Percentiles rank a stretch among this genome's conserved stretches.
Conservation (phyloP, 2,113 vertebrate genomes). For the Amia ocellicauda region DNA sequence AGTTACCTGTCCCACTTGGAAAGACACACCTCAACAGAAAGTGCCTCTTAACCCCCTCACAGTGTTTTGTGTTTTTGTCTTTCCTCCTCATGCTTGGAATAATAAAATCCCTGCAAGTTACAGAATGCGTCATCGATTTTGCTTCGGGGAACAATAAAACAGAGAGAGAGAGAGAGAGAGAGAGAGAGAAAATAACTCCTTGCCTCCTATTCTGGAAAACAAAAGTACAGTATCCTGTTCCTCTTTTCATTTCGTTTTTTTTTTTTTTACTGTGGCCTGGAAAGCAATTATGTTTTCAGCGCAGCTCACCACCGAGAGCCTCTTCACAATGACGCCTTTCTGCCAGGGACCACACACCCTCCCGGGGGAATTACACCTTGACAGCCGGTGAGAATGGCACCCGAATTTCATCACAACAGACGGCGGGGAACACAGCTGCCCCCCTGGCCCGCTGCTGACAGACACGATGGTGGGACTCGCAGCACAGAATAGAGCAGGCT, state of each 20-base stretch:
- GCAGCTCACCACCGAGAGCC: not conserved
- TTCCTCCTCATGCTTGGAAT: not conserved
- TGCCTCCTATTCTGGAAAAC: not conserved
- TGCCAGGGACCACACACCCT: no score
- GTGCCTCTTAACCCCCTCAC: not conserved
- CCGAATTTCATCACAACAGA: no score
- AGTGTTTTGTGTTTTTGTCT: no score
- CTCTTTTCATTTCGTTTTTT: not conserved
- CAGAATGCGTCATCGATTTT: constrained; percentile 3
- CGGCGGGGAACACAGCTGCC: no score
- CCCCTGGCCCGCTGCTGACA: no score
- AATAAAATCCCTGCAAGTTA: constrained; percentile 8
- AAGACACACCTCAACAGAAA: not conserved
- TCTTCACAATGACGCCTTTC: not conserved
- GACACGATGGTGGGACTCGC: no score
- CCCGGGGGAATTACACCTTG: not conserved
- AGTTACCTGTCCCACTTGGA: not conserved
- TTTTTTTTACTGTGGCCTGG: not conserved
- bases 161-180: not conserved
- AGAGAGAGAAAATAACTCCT: not conserved
- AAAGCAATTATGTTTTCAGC: not conserved
- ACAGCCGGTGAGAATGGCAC: no score
- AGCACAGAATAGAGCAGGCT: no score
- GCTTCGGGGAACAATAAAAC: not conserved
- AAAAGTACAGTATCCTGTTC: no score